Conservation (phyloP, 1,140 invertebrate species). For the Aricia agestis region DNA sequence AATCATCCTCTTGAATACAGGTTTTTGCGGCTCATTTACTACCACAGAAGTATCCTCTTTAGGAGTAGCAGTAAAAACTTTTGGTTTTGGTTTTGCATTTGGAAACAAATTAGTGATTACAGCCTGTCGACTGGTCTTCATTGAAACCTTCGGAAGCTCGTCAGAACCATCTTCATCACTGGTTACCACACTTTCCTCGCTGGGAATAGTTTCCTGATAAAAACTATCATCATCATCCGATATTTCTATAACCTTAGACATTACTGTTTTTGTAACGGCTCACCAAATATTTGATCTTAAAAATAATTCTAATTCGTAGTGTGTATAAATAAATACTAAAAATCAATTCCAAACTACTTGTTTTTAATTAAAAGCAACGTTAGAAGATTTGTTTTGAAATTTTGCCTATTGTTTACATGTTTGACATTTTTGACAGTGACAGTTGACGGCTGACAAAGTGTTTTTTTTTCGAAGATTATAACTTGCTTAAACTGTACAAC, state of each 20-base stretch:
- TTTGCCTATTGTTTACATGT: not conserved
- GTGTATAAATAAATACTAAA: too few relatives aligned
- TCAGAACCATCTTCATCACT: not conserved
- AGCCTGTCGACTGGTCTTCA: not conserved
- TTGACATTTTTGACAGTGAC: not conserved
- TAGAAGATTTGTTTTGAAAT: too few relatives aligned
- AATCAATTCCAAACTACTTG: too few relatives aligned
- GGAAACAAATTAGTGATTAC: constrained; percentile 10
- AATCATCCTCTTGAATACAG: constrained; percentile 41
- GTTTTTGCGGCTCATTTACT: constrained; percentile 10
- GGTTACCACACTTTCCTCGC: not conserved
- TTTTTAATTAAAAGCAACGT: too few relatives aligned
- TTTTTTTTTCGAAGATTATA: not conserved
- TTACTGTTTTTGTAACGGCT: not conserved
- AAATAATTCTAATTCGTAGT: not conserved
- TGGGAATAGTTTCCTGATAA: not conserved
- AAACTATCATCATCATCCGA: constrained; percentile 4
- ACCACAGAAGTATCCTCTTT: not conserved
- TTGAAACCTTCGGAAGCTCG: not conserved
- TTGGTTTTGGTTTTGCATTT: not conserved
- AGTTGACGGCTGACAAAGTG: not conserved
- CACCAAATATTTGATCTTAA: not conserved
- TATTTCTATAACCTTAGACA: constrained; percentile 2
- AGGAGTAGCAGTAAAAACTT: not conserved
- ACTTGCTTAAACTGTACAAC: not conserved